Evolutionary conservation across 2,797 vertebrate species (phyloP), one percentile per base, ranked within the genome.

Genomic region (Kryptolebias ocellatus): DNA sequence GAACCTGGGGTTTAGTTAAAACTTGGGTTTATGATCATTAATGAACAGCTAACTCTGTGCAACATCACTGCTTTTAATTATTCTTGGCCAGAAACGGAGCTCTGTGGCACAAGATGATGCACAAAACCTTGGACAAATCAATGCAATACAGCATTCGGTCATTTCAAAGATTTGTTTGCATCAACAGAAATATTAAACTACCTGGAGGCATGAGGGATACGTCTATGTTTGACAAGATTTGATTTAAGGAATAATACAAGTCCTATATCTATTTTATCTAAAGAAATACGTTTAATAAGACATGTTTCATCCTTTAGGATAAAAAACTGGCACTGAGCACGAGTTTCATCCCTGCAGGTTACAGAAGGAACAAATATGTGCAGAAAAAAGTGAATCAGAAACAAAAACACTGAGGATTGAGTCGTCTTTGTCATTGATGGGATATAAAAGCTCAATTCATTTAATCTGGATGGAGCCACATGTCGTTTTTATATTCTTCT

Each of bases 331-430:
- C 15, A 69, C 17, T 6, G 20, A 15, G 49, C 39, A 18, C 5
- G n/a, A 49, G 53, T 46, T 60, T 29, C 17, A 15, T 72, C 61
- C 58, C 70, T 18, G 5, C 34, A 49, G 67, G 6, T 11, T 55
- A 0, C 57, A 27, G 60, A 1, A 59, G 51, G 66, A 63, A 45
- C 46, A 65, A 64, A n/a, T 24, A 24, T 24, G 50, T 50, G 64
- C 2, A 67, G 28, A 47, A 53, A 51, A 46, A 44, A 63, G 49
- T 42, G 60, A 64, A 55, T 65, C 77, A 74, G 64, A 47, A 72
- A 64, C 28, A 63, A 46, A 28, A 60, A 46, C 34, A 46, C 27
- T 44, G 45, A 29, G 34, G 18, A 31, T 16, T 10, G n/a, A 45
- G 50, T 3, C 50, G 4, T 54, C 42, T 46, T 44, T n/a, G 51